Evolutionary conservation across 2,888 invertebrate genomes (phyloP), one percentile per base, ranked within the genome.

Genomic region (Lochmaea crataegi): DNA sequence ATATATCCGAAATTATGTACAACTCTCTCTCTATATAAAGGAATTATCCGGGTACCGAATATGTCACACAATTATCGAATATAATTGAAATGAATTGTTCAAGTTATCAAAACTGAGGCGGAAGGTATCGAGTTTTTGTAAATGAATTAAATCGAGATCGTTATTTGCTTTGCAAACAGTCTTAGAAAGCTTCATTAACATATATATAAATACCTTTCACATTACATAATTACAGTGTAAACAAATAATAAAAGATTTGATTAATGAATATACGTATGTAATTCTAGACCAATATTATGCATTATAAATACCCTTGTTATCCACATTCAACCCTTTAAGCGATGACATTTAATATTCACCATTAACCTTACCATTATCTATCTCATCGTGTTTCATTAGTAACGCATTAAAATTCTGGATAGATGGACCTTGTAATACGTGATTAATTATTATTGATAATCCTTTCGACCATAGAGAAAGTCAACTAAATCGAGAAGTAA

Each of bases 301-400:
- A 56, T 48, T 48, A n/a, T 48, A 48, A 48, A n/a, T 48, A 48
- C 48, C n/a, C 48, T 14, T 48, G 48, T n/a, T n/a, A 48, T 48
- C 14, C 48, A 14, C 5, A 48, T n/a, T n/a, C 6, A 48, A 48
- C 48, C 48, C 48, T 48, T 48, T 48, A 48, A 48, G 48, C n/a
- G 5, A 48, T 48, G 48, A 48, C n/a, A 48, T 48, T 48, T 48
- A 48, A 48, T 48, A 48, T 48, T n/a, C 48, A 48, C 48, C 48
- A 48, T 48, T 12, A 48, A 3, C 5, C 4, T 12, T n/a, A 48
- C 48, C 4, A 48, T 12, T 48, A 48, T n/a, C 6, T 6, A 48
- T 48, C 48, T n/a, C 48, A 48, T n/a, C 45, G 11, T 45, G 45
- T 45, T 45, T 45, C 11, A 45, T 45, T 45, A 11, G 3, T 45